Evolutionary conservation across 2,113 vertebrate species (phyloP).

Genomic region (Jaculus jaculus): DNA sequence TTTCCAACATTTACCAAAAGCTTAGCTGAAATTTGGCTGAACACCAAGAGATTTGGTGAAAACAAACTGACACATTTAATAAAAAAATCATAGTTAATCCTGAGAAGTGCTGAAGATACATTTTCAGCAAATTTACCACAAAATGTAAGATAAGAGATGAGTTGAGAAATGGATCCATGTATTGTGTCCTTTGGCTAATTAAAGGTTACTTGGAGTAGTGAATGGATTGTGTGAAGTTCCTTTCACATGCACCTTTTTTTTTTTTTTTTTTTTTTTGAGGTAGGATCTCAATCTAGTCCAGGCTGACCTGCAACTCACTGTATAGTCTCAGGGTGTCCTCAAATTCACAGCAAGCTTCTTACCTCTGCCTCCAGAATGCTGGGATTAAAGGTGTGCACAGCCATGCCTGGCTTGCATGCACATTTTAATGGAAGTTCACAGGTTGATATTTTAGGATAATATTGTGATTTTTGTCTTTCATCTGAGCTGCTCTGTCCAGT

Average conservation of each 20-base stretch:
- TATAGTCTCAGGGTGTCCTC: too few species aligned
- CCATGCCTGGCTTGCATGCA: too few species aligned
- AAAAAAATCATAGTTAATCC: slow-evolving; percentile 38
- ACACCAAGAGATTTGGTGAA: neutral
- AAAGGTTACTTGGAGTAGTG: neutral
- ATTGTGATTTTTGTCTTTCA: too few species aligned
- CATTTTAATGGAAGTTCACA: neutral
- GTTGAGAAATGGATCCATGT: neutral
- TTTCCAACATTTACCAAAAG: slow-evolving; percentile 34
- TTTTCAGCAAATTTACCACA: slow-evolving; percentile 19
- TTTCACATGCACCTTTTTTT: too few species aligned
- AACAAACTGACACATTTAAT: neutral
- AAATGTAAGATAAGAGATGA: neutral
- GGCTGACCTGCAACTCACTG: too few species aligned
- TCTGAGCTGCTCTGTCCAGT: neutral
- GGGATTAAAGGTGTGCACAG: too few species aligned
- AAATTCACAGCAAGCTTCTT: too few species aligned
- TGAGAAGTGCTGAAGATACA: neutral
- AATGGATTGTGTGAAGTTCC: neutral
- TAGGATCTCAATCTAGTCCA: too few species aligned
- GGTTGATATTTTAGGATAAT: neutral
- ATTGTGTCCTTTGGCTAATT: slow-evolving; percentile 27
- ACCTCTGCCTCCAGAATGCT: too few species aligned
- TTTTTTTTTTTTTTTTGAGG: too few species aligned
- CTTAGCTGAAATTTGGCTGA: slow-evolving; percentile 28